Evolutionary conservation across 2,888 invertebrate genomes (phyloP).

Genomic region (Cylindroiulus punctatus): DNA sequence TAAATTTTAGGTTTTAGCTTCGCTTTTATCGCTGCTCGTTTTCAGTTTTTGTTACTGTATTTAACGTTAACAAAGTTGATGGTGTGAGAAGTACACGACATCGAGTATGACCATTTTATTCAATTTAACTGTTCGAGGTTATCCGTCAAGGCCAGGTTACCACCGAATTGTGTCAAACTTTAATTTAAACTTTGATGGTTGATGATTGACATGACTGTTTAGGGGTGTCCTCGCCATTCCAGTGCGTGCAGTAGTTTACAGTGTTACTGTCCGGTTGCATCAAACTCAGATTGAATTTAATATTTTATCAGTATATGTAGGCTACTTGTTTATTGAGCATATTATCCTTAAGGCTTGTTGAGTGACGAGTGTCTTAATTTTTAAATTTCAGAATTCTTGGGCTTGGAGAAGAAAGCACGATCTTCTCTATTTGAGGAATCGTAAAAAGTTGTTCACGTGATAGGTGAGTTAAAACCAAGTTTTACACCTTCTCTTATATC

Average conservation of each 20-base stretch:
- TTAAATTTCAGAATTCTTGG: background rate
- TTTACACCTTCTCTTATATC: background rate
- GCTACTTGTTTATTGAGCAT: too few relatives aligned
- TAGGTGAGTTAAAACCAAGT: background rate
- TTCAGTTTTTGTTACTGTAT: too few relatives aligned
- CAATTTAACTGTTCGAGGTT: background rate
- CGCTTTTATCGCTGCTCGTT: too few relatives aligned
- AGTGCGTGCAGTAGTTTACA: background rate
- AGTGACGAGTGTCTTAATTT: background rate
- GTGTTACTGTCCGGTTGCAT: background rate
- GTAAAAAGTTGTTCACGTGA: background rate
- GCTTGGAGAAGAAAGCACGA: background rate
- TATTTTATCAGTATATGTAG: too few relatives aligned
- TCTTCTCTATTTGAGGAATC: background rate
- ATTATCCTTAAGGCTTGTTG: background rate
- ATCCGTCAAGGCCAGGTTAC: background rate
- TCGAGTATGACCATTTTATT: background rate
- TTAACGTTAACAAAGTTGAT: too few relatives aligned
- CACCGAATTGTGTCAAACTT: background rate
- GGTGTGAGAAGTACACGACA: too few relatives aligned
- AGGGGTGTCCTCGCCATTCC: background rate
- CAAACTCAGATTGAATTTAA: background rate
- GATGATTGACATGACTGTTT: background rate
- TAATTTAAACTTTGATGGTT: background rate
- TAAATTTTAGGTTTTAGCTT: too few relatives aligned